These are phyloP conservation scores for Emmelina monodactyla DNA, from an alignment of 2,888 invertebrate genomes.

Conservation along the genomic window DNA sequence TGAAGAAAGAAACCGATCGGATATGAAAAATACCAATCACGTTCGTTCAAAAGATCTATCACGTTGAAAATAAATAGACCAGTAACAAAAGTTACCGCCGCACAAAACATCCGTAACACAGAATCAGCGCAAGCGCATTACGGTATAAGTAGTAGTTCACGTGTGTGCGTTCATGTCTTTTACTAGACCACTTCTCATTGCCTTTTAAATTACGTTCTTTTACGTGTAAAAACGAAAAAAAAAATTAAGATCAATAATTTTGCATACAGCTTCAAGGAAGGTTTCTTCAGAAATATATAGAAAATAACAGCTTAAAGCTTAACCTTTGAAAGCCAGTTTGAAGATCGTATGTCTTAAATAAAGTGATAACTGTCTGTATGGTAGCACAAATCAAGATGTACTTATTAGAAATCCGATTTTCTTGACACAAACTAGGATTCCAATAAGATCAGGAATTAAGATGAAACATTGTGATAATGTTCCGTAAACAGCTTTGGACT, in stretches of 20 bases:
- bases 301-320: not conserved
- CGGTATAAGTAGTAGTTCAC: slow-evolving; percentile 1
- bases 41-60: too few relatives aligned
- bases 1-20: too few relatives aligned
- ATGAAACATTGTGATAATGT: not conserved
- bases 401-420: slow-evolving; percentile 2
- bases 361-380: slow-evolving; percentile 4
- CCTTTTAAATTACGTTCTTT: slow-evolving; percentile 2
- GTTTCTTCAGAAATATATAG: not conserved
- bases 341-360: not conserved
- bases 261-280: too few relatives aligned
- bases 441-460: slow-evolving; percentile 1
- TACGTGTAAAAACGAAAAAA: too few relatives aligned
- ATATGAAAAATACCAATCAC: too few relatives aligned
- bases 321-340: not conserved
- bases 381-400: not conserved
- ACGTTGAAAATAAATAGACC: not conserved
- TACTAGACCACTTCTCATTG: slow-evolving; percentile 28
- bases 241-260: too few relatives aligned
- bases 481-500: slow-evolving; percentile 1
- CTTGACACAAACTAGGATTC: not conserved
- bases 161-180: slow-evolving; percentile 52
- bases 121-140: not conserved
- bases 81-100: not conserved
- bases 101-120: not conserved